These are phyloP conservation scores for Hormaphis cornu DNA, from an alignment of 1,140 invertebrate species.

Conservation along the genomic window DNA sequence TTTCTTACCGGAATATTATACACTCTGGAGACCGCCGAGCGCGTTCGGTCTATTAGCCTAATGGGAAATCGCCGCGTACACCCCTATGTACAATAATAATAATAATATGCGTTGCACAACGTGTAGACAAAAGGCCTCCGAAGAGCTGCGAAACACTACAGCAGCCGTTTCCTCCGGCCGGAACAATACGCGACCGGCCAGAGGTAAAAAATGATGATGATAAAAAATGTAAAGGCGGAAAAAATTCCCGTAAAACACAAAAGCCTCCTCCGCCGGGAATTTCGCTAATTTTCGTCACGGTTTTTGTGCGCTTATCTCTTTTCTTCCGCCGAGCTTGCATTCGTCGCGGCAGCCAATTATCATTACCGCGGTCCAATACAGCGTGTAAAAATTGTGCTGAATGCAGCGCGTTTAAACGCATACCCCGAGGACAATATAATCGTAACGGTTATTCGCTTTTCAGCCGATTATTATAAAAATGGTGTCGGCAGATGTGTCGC, in stretches of 20 bases:
- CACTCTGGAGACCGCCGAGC: too few species aligned
- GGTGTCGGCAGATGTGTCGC: too few species aligned
- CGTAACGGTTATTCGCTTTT: too few species aligned
- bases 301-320: not conserved
- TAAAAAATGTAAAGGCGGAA: not conserved
- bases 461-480: too few species aligned
- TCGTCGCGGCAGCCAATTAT: too few species aligned
- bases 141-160: not conserved
- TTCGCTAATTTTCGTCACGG: constrained; percentile 22
- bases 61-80: too few species aligned
- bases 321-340: not conserved
- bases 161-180: not conserved
- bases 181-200: not conserved
- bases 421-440: too few species aligned
- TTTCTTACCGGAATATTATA: constrained; percentile 30
- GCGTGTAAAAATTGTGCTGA: too few species aligned
- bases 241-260: not conserved
- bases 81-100: too few species aligned
- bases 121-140: not conserved
- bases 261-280: not conserved
- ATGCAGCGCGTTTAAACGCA: too few species aligned
- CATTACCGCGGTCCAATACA: too few species aligned
- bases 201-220: not conserved
- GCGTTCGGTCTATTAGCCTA: constrained; percentile 28
- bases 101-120: too few species aligned